A percentile compares a stretch with the other conserved stretches of the same genome.
phyloP scores from a whole-genome alignment of 92 coral and sea anemone species.

The Porites divaricata region DNA sequence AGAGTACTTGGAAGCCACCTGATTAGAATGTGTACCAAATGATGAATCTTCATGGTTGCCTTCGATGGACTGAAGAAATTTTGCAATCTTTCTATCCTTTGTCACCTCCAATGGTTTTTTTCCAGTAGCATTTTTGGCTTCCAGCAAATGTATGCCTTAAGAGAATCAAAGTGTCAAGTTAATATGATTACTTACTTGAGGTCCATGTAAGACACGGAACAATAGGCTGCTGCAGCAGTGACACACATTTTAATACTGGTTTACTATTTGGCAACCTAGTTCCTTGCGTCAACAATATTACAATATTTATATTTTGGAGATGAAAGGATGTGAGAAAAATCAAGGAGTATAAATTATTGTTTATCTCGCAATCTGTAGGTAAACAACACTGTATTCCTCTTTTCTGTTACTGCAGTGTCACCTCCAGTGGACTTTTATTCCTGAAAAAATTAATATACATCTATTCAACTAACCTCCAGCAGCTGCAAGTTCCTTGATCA shows the following conservation, averaged over 20 bases:
- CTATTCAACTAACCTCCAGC: slow-evolving; percentile 79
- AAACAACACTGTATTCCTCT: too few species aligned
- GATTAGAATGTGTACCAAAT: slow-evolving; percentile 22
- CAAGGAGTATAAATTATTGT: too few species aligned
- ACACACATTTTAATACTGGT: too few species aligned
- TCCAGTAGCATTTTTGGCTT: slow-evolving; percentile 72
- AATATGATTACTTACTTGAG: not conserved
- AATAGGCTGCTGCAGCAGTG: not conserved
- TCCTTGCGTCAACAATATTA: too few species aligned
- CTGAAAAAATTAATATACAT: not conserved
- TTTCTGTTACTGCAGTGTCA: too few species aligned
- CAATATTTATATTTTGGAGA: too few species aligned
- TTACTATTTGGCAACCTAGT: too few species aligned
- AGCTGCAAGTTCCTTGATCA: slow-evolving; percentile 68
- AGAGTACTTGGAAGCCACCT: slow-evolving; percentile 22
- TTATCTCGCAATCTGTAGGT: too few species aligned
- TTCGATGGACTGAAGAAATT: slow-evolving; percentile 51
- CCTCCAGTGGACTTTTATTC: too few species aligned
- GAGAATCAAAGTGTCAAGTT: not conserved
- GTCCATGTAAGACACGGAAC: not conserved
- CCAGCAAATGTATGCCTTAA: slow-evolving; percentile 70
- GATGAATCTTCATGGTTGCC: slow-evolving; percentile 5
- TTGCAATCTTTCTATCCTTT: slow-evolving; percentile 33
- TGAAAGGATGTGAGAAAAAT: too few species aligned
- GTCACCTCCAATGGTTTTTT: slow-evolving; percentile 66